Base-by-base conservation (phyloP, 2,113 vertebrate genomes). In the Poeciliopsis occidentalis region DNA sequence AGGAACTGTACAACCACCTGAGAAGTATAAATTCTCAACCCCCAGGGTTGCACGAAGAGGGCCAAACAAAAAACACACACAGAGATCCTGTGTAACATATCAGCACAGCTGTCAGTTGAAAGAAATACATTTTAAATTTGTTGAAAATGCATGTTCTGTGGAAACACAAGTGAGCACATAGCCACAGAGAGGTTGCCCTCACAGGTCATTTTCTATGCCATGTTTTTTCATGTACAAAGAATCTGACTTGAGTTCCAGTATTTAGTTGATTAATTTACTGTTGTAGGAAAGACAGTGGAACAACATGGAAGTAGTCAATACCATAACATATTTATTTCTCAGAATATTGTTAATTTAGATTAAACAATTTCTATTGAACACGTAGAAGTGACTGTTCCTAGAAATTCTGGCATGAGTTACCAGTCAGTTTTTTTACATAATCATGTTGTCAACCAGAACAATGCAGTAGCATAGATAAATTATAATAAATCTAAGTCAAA, bases 61-160 rank as follows among this genome's bases (percentile, higher is more conserved):
- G 83, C 75, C 85, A 86, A 78, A 87, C 66, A 57, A 70, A 47
- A 47, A 15, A 44, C 34, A 37, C 34, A 71, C 57, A 76, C 47
- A 81, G 76, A 73, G 74, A 85, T 81, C 76, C 74, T 54, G 78
- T 69, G 80, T 64, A 44, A 37, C 0, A 26, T 31, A 57, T 76
- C 71, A 71, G 72, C 87, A 73, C 71, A 75, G 75, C 39, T 41
- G 39, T 41, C 39, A 41, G 13, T 47, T 87, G 86, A 86, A 92
- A 90, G 85, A 70, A n/a, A 82, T 85, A 81, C 80, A 82, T 82
- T 87, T 85, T 84, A 67, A 90, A 91, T 89, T 86, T 92, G 69
- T 51, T 26, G 71, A 73, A 79, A 84, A 89, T 19, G 88, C 71
- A 73, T 26, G 62, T 81, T 78, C 87, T 65, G 27, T 70, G 39